Evolutionary conservation across 1,140 invertebrate species (phyloP).

Genomic region (Coptotermes formosanus): DNA sequence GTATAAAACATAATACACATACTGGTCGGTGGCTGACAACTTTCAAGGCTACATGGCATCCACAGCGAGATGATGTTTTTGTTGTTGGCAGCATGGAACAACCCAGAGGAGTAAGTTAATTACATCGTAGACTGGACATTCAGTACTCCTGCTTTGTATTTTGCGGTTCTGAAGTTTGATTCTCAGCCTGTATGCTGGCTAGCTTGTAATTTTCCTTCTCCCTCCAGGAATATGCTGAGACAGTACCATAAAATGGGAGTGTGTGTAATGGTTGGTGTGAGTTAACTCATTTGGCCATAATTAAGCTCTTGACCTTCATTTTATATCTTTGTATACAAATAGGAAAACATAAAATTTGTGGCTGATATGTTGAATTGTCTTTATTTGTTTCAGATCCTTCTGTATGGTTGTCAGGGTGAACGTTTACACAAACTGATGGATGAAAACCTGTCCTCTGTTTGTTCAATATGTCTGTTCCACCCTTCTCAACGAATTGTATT

Average conservation of each 20-base stretch:
- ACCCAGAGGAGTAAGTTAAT: conserved; percentile 40
- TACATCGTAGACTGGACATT: no score
- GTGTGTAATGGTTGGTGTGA: no score
- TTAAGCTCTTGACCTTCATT: no score
- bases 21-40: conserved; percentile 47
- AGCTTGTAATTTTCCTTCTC: no score
- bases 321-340: no score
- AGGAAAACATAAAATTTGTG: no score
- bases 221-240: no score
- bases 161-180: no score
- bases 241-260: no score
- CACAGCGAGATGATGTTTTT: conserved; percentile 46
- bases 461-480: not conserved
- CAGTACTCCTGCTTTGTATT: no score
- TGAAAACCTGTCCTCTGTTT: not conserved
- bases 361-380: not conserved
- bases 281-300: no score
- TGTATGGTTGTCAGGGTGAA: not conserved
- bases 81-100: conserved; percentile 45
- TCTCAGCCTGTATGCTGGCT: no score
- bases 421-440: not conserved
- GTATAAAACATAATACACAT: conserved; percentile 45
- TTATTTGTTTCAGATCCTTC: not conserved
- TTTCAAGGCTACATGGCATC: conserved; percentile 47
- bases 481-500: not conserved